A percentile compares a stretch with the other conserved stretches of the same genome.
These are phyloP conservation scores for Elysia chlorotica DNA, from an alignment of 1,140 invertebrate species.

Conservation along the genomic window DNA sequence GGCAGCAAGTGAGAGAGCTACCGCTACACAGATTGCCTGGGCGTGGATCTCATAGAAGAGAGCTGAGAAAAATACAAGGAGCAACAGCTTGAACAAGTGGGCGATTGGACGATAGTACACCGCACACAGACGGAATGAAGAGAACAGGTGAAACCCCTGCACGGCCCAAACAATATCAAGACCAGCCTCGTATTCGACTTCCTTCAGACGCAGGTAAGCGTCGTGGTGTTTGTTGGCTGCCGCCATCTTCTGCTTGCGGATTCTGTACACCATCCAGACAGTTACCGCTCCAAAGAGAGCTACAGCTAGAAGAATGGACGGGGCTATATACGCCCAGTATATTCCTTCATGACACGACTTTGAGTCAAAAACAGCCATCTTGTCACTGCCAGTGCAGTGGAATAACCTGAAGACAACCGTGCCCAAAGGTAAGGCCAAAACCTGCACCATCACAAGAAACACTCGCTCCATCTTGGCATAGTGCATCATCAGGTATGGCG, in stretches of 20 bases:
- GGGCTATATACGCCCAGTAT: constrained; percentile 48
- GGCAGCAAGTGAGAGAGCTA: constrained; percentile 35
- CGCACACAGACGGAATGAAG: constrained; percentile 49
- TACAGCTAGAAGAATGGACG: constrained; percentile 34
- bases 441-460: constrained; percentile 40
- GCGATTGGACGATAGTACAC: constrained; percentile 42
- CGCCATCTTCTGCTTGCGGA: constrained; percentile 42
- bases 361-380: constrained; percentile 47
- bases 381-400: constrained; percentile 39
- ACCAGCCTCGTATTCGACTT: constrained; percentile 56
- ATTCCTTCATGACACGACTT: constrained; percentile 37
- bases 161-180: constrained; percentile 50
- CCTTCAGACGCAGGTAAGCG: constrained; percentile 53
- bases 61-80: constrained; percentile 43
- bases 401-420: constrained; percentile 44
- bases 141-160: constrained; percentile 49
- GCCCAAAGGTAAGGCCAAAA: constrained; percentile 51
- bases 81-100: constrained; percentile 42
- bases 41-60: constrained; percentile 35
- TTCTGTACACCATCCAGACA: constrained; percentile 46
- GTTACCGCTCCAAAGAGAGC: constrained; percentile 46
- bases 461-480: constrained; percentile 39
- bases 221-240: constrained; percentile 45
- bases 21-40: constrained; percentile 38
- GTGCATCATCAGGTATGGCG: constrained; percentile 39